phyloP scores from a whole-genome alignment of 2,113 vertebrate species.

The Alaudala cheleensis region DNA sequence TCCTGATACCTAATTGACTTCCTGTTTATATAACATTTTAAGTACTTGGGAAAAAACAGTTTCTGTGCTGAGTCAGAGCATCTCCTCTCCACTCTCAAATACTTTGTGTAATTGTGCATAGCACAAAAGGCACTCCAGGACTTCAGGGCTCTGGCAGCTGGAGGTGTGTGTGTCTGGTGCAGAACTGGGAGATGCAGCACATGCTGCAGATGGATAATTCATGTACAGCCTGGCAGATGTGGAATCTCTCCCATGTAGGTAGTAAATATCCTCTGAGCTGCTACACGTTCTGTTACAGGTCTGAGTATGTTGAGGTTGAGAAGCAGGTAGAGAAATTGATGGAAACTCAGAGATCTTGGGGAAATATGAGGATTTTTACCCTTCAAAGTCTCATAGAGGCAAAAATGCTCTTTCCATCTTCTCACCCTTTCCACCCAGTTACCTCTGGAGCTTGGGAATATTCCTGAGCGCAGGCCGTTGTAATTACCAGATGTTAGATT shows the following conservation, averaged over 20 bases:
- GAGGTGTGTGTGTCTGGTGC: neutral
- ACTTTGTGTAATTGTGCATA: neutral
- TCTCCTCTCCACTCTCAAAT: conserved; percentile 27
- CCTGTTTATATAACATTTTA: conserved; percentile 65
- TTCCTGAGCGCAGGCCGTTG: neutral
- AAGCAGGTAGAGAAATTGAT: neutral
- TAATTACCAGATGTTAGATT: neutral
- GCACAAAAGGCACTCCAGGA: neutral
- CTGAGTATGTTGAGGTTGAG: neutral
- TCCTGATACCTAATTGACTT: conserved; percentile 68
- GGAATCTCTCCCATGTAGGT: neutral
- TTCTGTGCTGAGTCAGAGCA: conserved; percentile 64
- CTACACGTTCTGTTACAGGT: rapidly evolving
- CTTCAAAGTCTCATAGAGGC: neutral
- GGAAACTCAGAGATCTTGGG: neutral
- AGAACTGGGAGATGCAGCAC: neutral
- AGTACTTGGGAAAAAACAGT: conserved; percentile 59
- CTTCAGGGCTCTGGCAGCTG: neutral
- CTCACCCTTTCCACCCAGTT: neutral
- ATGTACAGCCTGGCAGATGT: neutral
- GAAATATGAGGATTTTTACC: neutral
- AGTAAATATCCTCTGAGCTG: neutral
- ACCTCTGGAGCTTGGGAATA: neutral
- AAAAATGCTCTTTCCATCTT: neutral
- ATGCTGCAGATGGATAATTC: neutral